These are phyloP conservation scores for Philypnodon macrostomus DNA, from an alignment of 2,797 vertebrate genomes.

Conservation along the genomic window DNA sequence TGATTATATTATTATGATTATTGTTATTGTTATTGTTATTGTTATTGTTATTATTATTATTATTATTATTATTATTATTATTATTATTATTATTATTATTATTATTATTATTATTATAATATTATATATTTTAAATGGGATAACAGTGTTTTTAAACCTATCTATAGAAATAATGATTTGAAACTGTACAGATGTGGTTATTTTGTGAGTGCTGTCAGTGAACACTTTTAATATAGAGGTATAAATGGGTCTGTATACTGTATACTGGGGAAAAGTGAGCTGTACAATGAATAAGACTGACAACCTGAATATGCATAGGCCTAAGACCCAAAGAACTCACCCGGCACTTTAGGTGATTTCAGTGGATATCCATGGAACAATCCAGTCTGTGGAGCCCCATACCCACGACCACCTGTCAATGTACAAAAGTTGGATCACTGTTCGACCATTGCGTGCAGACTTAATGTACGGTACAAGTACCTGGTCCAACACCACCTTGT, in stretches of 20 bases:
- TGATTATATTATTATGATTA: conserved; percentile 4
- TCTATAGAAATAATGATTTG: too few relatives aligned
- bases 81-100: too few relatives aligned
- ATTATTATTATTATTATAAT: too few relatives aligned
- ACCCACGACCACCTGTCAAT: conserved; percentile 79
- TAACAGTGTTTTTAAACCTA: too few relatives aligned
- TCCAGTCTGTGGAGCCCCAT: conserved; percentile 87
- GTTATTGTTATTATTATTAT: too few relatives aligned
- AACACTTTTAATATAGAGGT: too few relatives aligned
- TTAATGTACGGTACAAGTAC: conserved; percentile 22
- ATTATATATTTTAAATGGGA: too few relatives aligned
- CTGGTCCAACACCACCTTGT: conserved; percentile 43
- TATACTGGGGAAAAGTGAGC: conserved; percentile 27
- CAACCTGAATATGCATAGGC: background rate
- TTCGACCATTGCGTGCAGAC: background rate
- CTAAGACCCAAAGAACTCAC: conserved; percentile 39
- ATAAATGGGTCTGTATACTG: conserved; percentile 20
- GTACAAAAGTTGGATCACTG: too few relatives aligned
- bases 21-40: too few relatives aligned
- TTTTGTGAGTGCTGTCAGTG: too few relatives aligned
- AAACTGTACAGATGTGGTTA: too few relatives aligned
- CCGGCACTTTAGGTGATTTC: conserved; percentile 90
- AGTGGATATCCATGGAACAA: conserved; percentile 96
- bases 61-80: too few relatives aligned
- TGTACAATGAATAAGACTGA: conserved; percentile 23